phyloP scores from a whole-genome alignment of 2,797 vertebrate species.

The Ammospiza maritima region DNA sequence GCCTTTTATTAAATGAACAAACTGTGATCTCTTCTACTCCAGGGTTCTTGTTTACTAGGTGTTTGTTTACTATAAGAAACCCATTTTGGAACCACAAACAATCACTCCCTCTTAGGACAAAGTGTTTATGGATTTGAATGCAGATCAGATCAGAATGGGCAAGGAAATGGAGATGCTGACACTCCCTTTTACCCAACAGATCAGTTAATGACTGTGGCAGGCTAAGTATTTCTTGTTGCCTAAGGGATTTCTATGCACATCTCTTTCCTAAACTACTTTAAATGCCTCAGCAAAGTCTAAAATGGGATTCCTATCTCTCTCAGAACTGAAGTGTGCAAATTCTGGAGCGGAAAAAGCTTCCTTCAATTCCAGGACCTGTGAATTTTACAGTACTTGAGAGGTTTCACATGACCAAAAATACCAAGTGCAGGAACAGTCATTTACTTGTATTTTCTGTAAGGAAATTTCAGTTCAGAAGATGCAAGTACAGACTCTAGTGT shows the following conservation, averaged over 20 bases:
- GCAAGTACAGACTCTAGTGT: not conserved
- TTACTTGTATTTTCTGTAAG: not conserved
- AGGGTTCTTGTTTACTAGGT: not conserved
- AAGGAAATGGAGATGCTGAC: not conserved
- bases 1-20: conserved; percentile 3
- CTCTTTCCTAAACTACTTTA: not conserved
- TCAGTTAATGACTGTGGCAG: not conserved
- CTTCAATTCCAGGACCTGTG: not conserved
- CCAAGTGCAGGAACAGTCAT: not conserved
- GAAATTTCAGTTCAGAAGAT: not conserved
- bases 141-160: not conserved
- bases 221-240: not conserved
- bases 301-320: not conserved
- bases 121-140: not conserved
- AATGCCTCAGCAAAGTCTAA: not conserved
- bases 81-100: not conserved
- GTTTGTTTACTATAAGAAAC: not conserved
- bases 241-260: not conserved
- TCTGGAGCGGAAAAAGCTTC: not conserved
- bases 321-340: not conserved
- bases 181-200: not conserved
- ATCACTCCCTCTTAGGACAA: not conserved
- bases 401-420: not conserved
- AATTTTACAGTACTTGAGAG: not conserved
- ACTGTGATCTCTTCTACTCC: not conserved